phyloP scores from a whole-genome alignment of 2,797 vertebrate species.

The Pangasius sanitwongsei region DNA sequence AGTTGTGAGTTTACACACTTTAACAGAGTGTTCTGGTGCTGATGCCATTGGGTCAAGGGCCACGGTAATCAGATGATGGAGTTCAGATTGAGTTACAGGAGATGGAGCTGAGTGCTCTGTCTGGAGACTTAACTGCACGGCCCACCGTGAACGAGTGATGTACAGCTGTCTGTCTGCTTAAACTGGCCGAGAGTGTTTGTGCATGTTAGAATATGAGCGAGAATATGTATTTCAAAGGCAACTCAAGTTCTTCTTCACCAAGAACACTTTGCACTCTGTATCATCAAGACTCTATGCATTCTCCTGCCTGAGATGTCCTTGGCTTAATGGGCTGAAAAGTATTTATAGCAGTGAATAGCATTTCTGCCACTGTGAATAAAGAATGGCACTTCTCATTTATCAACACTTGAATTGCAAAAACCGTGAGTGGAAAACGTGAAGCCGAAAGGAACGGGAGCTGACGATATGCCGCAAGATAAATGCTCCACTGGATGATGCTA shows the following conservation, averaged over 20 bases:
- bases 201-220: not conserved
- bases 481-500: not conserved
- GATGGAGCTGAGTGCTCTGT: conserved; percentile 55
- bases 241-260: not conserved
- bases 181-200: not conserved
- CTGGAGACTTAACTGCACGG: conserved; percentile 8
- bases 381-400: conserved; percentile 37
- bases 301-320: conserved; percentile 53
- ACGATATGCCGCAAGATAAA: not conserved
- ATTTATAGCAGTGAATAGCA: conserved; percentile 62
- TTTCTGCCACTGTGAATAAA: conserved; percentile 53
- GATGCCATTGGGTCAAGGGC: conserved; percentile 49
- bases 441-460: not conserved
- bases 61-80: conserved; percentile 65
- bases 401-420: conserved; percentile 61
- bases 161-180: conserved; percentile 5
- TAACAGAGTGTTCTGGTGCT: conserved; percentile 55
- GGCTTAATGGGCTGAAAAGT: conserved; percentile 68
- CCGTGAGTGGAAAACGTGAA: not conserved
- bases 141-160: conserved; percentile 11
- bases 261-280: conserved; percentile 12
- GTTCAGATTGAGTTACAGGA: conserved; percentile 62
- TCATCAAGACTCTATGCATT: conserved; percentile 34
- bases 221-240: conserved; percentile 1
- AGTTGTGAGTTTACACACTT: conserved; percentile 59